A percentile compares a stretch with the other conserved stretches of the same genome.
Evolutionary conservation across 1,140 invertebrate genomes (phyloP).

Genomic region (Aphaenogaster rudis): DNA sequence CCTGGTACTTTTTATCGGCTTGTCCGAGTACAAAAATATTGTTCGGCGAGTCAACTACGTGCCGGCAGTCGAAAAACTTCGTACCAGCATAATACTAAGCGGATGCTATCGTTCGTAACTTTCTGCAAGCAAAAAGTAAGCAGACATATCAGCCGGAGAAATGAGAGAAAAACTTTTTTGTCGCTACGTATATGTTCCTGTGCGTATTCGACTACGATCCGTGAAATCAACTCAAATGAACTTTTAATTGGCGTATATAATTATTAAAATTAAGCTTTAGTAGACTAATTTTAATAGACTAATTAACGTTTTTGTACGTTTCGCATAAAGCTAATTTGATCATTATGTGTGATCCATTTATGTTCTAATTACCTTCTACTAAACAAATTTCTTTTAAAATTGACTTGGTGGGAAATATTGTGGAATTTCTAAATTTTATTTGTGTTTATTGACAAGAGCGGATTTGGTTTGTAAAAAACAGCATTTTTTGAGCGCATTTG

Average conservation of each 20-base stretch:
- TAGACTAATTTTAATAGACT: not conserved
- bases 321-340: not conserved
- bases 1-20: constrained; percentile 82
- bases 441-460: not conserved
- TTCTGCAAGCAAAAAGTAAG: constrained; percentile 39
- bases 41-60: constrained; percentile 67
- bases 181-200: constrained; percentile 19
- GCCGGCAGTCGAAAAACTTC: constrained; percentile 51
- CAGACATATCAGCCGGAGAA: constrained; percentile 33
- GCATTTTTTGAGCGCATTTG: not conserved
- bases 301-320: constrained; percentile 4
- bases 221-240: constrained; percentile 48
- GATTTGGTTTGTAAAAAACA: not conserved
- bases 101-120: constrained; percentile 78
- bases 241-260: constrained; percentile 48
- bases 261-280: constrained; percentile 4
- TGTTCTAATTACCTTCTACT: not conserved
- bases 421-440: not conserved
- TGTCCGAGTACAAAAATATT: constrained; percentile 81
- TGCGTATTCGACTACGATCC: not conserved
- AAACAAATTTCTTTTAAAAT: not conserved
- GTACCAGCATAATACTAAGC: constrained; percentile 76
- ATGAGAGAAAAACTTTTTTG: constrained; percentile 48
- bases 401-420: not conserved
- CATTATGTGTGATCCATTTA: not conserved